Percentiles rank a stretch among this genome's conserved stretches.
Conservation (phyloP, 2,888 invertebrate genomes). For the Allacma fusca region DNA sequence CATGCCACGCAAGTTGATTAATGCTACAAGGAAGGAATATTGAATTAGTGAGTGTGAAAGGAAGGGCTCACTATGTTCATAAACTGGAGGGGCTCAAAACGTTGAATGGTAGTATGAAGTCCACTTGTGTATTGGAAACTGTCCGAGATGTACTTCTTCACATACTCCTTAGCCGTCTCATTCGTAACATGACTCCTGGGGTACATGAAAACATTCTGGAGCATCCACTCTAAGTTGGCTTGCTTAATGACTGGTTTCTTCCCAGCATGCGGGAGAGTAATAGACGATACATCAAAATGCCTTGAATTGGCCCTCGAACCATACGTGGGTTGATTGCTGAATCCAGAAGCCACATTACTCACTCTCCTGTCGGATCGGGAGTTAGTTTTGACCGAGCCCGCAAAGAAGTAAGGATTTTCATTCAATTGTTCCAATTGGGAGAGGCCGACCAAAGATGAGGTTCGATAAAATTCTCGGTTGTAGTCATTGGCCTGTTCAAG, state of each 20-base stretch:
- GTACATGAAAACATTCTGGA: slow-evolving; percentile 60
- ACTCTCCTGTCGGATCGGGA: slow-evolving; percentile 14
- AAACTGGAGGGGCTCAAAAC: slow-evolving; percentile 61
- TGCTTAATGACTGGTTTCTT: slow-evolving; percentile 52
- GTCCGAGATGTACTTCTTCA: slow-evolving; percentile 59
- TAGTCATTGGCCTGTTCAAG: slow-evolving; percentile 53
- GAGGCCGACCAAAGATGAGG: slow-evolving; percentile 34
- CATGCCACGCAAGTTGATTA: too few species aligned
- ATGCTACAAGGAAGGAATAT: too few species aligned
- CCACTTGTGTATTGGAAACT: slow-evolving; percentile 58
- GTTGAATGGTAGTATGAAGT: slow-evolving; percentile 58
- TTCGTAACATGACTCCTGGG: slow-evolving; percentile 61
- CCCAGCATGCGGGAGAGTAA: slow-evolving; percentile 34
- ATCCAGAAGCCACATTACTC: slow-evolving; percentile 20
- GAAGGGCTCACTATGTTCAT: slow-evolving; percentile 58
- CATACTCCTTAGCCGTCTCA: slow-evolving; percentile 60
- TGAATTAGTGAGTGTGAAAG: too few species aligned
- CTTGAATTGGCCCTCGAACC: slow-evolving; percentile 50
- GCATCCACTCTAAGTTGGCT: slow-evolving; percentile 61
- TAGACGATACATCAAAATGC: slow-evolving; percentile 49
- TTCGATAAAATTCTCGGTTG: slow-evolving; percentile 54
- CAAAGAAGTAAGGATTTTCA: slow-evolving; percentile 32
- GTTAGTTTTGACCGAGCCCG: too few species aligned
- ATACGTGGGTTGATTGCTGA: neutral
- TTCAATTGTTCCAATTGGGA: slow-evolving; percentile 16